Base-by-base conservation (phyloP, 2,888 invertebrate species). In the Thereva unica region DNA sequence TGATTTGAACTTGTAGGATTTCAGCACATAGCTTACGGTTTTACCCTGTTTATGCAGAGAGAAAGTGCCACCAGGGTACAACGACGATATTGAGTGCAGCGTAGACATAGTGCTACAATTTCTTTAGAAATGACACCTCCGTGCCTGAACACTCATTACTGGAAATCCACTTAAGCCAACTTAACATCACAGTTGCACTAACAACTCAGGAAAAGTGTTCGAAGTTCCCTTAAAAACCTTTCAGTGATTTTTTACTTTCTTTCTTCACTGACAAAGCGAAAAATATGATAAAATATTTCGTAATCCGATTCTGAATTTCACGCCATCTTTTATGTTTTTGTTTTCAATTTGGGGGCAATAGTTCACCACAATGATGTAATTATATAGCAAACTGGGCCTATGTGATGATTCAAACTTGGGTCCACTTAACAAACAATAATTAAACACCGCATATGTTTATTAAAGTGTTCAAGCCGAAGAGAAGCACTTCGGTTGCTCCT, bases 111-210 rank as follows among this genome's bases (percentile, higher is more conserved):
- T 66, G 59, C 37, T 40, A 44, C 59, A 49, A 57, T 54, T 67
- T 64, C 59, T 67, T 54, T 61, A 54, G 42, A 23, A 41, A 41
- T 50, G 67, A 64, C 64, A 59, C 67, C 67, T 61, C 54, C 50
- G 38, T 44, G 67, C 64, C 69, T 69, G 67, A 59, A 61, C 42
- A 57, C 64, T 68, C 68, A 66, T 66, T 68, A 68, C 63, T 42
- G 52, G 50, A 38, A 68, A 64, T 44, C 66, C 64, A 67, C 57
- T 64, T 63, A 59, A 68, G 42, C 52, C 38, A 64, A 56, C 64
- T 64, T 59, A 54, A 41, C 34, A 37, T 56, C 57, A 47, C 68
- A 47, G 59, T 53, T 41, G 64, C 47, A 59, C 9, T 37, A 9
- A 37, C 34, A 45, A 47, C 38, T 41, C 10, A 49, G 38, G 40